Base-by-base conservation (phyloP, 2,113 vertebrate genomes). In the Brienomyrus longianalis region DNA sequence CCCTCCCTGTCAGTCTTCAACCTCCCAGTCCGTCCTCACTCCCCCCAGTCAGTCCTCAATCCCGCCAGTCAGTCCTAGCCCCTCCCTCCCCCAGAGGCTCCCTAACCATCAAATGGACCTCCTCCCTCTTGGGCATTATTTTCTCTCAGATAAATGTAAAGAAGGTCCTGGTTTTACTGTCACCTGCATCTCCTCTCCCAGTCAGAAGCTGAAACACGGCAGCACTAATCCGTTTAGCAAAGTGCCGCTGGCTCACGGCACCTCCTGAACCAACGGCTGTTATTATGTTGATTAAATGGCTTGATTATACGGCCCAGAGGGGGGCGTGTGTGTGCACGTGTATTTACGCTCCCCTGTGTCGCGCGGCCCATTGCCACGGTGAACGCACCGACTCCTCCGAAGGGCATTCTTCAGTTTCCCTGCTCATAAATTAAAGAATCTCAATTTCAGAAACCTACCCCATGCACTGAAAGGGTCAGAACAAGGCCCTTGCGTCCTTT, bases 241-340 rank as follows among this genome's bases (percentile, higher is more conserved):
- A 43, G 13, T 19, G 31, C 31, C 2, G 5, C 35, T 5, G 70
- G 74, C 74, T 80, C 74, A 17, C 15, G 0, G 35, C 35, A 19
- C 74, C 74, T 19, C 35, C 31, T 31, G 74, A 80, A 80, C 13
- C 13, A 2, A 43, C 31, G 31, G 35, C 35, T 80, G 15, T 43
- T 80, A 80, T 80, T 43, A 39, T 80, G 74, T 80, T 80, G 74
- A 80, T 80, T 80, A 80, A 80, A 43, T 43, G 74, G 74, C 74
- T 43, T 80, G n/a, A 80, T 80, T 80, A 80, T 80, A 80, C 31
- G 15, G 74, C 74, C 74, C 13, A 39, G 74, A 43, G 27, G 62
- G 62, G 62, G 62, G 27, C 8, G 27, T 70, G 27, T 70, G 62
- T 5, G 62, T 13, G 62, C 62, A 70, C 62, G 1, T 70, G 62